Evolutionary conservation across 2,888 invertebrate genomes (phyloP).

Genomic region (Allolobophora icterica): DNA sequence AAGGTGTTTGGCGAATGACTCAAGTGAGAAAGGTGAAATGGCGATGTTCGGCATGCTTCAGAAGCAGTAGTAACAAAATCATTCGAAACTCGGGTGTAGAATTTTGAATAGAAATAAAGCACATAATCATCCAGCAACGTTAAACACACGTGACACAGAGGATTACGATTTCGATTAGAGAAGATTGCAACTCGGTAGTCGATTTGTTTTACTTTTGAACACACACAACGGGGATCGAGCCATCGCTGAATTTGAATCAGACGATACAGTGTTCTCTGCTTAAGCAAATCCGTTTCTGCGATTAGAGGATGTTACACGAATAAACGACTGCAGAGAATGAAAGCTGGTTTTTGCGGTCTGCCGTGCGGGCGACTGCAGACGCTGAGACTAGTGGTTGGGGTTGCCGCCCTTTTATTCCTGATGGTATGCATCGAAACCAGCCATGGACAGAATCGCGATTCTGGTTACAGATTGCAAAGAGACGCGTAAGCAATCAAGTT

Average conservation of each 20-base stretch:
- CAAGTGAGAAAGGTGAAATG: background rate
- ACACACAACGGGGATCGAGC: too few species aligned
- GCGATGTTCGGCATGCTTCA: background rate
- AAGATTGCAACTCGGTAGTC: too few species aligned
- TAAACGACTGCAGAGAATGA: background rate
- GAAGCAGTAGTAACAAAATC: background rate
- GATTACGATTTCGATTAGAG: background rate
- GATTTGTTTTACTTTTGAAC: too few species aligned
- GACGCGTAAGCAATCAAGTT: constrained; percentile 29
- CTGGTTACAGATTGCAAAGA: constrained; percentile 32
- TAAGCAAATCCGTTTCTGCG: background rate
- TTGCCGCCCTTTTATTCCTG: background rate
- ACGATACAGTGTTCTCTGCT: background rate
- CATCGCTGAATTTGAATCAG: background rate
- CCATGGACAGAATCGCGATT: background rate
- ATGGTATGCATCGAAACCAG: background rate
- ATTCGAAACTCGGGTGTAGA: background rate
- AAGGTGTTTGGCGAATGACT: constrained; percentile 11
- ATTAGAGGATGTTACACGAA: background rate
- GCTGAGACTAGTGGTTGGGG: background rate
- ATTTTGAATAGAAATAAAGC: background rate
- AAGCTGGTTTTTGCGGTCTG: background rate
- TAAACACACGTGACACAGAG: background rate
- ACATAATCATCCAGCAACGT: background rate
- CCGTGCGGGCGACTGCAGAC: background rate